Evolutionary conservation across 2,797 vertebrate genomes (phyloP), one percentile per base, ranked within the genome.

Genomic region (Neosilurus hyrtlii): DNA sequence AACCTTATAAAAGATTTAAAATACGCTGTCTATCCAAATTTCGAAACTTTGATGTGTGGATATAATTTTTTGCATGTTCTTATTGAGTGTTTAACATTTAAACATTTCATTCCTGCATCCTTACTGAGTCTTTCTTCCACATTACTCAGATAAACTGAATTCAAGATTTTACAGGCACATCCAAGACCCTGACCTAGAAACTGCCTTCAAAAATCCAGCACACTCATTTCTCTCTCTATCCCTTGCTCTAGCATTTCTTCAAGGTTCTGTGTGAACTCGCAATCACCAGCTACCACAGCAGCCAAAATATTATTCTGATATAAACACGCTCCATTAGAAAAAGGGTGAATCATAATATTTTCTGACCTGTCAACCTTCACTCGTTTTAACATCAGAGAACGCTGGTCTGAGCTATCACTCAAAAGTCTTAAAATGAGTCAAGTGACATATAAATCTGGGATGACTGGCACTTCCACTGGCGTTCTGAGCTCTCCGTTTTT

Each of bases 151-250:
- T 75, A 65, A 78, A 78, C 43, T 43, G 52, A 35, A n/a, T 49
- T 35, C 30, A 67, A 43, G 22, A 37, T 82, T 70, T 80, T 24
- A 67, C 35, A 75, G 68, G 70, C n/a, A 22, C 57, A 88, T 87
- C 88, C 87, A 79, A 90, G 92, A 91, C 92, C 89, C 88, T 93
- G 93, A 94, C 93, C 92, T 92, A 94, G 91, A 93, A 93, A 91
- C 87, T 83, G 85, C 87, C 89, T 90, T 87, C 86, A 84, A 88
- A 84, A 90, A 87, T 87, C 85, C 88, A 89, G 89, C 89, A 93
- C 93, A 92, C 91, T 93, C 89, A 92, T 92, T 92, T 91, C 89
- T 89, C 85, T 86, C 88, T 86, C 62, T 52, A 20, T 79, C 87
- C 88, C 88, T 86, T 1, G 24, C 49, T 80, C 84, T 59, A 26